A percentile compares a stretch with the other conserved stretches of the same genome.
Evolutionary conservation across 2,797 vertebrate species (phyloP).

Genomic region (Bovichtus variegatus): DNA sequence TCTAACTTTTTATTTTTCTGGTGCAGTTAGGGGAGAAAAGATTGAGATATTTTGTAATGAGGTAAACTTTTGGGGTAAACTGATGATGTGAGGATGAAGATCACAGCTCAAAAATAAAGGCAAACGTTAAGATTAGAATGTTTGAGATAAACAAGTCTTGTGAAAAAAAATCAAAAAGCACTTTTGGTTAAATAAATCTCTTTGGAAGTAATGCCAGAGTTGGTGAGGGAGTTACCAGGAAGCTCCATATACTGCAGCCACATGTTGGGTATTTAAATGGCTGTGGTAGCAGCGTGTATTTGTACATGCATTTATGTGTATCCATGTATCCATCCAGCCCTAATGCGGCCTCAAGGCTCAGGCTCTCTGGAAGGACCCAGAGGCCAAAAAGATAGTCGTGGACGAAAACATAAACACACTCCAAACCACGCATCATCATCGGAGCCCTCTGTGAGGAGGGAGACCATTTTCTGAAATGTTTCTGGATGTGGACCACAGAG

Average conservation of each 20-base stretch:
- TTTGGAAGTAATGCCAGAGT: slow-evolving; percentile 27
- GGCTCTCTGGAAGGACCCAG: slow-evolving; percentile 61
- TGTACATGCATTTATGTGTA: slow-evolving; percentile 47
- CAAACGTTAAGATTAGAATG: neutral
- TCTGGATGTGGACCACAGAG: slow-evolving; percentile 82
- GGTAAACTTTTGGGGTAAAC: neutral
- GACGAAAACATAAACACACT: slow-evolving; percentile 77
- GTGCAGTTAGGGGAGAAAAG: neutral
- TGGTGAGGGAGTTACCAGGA: slow-evolving; percentile 43
- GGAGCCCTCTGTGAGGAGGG: slow-evolving; percentile 62
- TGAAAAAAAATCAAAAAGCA: slow-evolving; percentile 27
- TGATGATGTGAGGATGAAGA: neutral
- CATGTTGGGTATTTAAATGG: slow-evolving; percentile 49
- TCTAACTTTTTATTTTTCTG: neutral
- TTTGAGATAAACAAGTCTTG: neutral
- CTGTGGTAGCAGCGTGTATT: slow-evolving; percentile 56
- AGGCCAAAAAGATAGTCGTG: slow-evolving; percentile 61
- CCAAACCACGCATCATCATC: slow-evolving; percentile 71
- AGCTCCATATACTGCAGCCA: slow-evolving; percentile 40
- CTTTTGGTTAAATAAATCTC: slow-evolving; percentile 49
- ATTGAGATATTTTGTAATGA: neutral
- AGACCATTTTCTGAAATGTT: slow-evolving; percentile 77
- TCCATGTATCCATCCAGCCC: slow-evolving; percentile 54
- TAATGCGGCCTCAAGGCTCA: slow-evolving; percentile 60
- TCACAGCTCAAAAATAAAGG: neutral